These are phyloP conservation scores for Standfussiana lucernea DNA, from an alignment of 2,888 invertebrate genomes.

Conservation along the genomic window DNA sequence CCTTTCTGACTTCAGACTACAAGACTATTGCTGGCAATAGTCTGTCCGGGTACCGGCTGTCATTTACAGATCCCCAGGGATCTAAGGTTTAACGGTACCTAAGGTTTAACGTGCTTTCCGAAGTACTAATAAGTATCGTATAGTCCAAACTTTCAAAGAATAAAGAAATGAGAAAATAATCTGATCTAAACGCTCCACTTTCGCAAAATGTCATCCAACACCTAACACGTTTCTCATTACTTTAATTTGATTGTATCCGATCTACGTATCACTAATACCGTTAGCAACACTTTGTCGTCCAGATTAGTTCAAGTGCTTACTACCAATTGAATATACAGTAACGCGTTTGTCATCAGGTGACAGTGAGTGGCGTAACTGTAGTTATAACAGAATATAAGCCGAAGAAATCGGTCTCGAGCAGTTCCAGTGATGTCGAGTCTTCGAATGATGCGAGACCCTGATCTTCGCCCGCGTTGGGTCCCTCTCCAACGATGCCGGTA, in stretches of 20 bases:
- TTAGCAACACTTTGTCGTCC: constrained; percentile 55
- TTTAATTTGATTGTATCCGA: constrained; percentile 45
- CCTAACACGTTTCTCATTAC: constrained; percentile 48
- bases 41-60: no score
- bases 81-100: neutral
- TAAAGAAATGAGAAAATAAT: neutral
- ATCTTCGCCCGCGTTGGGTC: constrained; percentile 68
- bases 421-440: constrained; percentile 88
- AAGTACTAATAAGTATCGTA: neutral
- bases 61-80: no score
- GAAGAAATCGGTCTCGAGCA: constrained; percentile 90
- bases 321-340: constrained; percentile 55
- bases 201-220: constrained; percentile 22
- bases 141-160: neutral
- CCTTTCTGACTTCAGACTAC: neutral
- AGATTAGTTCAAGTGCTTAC: constrained; percentile 51
- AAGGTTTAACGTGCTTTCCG: neutral
- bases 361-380: constrained; percentile 99
- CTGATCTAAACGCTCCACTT: constrained; percentile 21
- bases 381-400: constrained; percentile 99
- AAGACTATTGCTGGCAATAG: neutral
- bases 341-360: constrained; percentile 85
- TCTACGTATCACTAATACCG: constrained; percentile 39
- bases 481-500: constrained; percentile 22
- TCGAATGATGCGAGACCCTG: constrained; percentile 88